Evolutionary conservation across 2,113 vertebrate species (phyloP).

Genomic region (Labeo catla): DNA sequence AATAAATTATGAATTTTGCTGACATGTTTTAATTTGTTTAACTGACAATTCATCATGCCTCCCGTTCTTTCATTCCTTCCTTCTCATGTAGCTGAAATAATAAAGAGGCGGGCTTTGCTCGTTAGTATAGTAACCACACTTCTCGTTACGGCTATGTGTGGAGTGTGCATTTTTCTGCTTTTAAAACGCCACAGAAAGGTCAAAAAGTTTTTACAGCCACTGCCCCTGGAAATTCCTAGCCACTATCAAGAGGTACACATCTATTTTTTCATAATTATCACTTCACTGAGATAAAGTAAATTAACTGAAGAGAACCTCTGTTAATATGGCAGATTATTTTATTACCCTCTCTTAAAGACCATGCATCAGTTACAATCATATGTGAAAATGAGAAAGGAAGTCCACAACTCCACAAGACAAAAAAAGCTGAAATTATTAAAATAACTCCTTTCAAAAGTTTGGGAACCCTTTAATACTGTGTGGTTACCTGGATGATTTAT

Average conservation of each 20-base stretch:
- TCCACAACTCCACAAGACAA: no score
- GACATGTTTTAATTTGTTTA: background rate
- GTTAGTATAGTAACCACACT: background rate
- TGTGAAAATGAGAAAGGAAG: background rate
- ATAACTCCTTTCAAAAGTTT: no score
- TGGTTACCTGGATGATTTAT: no score
- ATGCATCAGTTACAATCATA: background rate
- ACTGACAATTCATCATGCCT: background rate
- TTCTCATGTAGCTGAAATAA: background rate
- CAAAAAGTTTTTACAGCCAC: conserved; percentile 19
- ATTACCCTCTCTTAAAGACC: background rate
- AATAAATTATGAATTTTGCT: background rate
- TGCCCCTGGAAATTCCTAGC: conserved; percentile 22
- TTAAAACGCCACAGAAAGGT: conserved; percentile 29
- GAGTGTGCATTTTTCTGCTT: conserved; percentile 23
- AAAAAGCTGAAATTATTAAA: no score
- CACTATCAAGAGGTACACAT: conserved; percentile 44
- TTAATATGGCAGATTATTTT: background rate
- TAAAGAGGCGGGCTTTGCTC: background rate
- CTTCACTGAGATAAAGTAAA: background rate
- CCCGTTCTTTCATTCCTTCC: conserved; percentile 63
- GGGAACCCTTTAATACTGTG: no score
- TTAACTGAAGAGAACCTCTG: background rate
- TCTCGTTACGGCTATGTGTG: background rate
- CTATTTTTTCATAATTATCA: background rate